phyloP scores from a whole-genome alignment of 2,888 invertebrate genomes.

The Zele albiditarsus region DNA sequence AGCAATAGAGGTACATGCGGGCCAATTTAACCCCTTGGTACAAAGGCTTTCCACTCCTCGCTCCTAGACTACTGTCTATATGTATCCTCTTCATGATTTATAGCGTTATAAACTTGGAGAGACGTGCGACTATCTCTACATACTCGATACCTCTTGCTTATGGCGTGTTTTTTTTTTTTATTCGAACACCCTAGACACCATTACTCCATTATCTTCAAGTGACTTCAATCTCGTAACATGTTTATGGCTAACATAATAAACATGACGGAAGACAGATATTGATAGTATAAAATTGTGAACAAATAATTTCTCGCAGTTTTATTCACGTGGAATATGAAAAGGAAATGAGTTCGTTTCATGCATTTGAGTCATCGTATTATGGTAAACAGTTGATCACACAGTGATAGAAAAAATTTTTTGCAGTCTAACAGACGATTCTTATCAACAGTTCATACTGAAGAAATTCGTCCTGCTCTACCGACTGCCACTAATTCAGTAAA shows the following conservation, averaged over 20 bases:
- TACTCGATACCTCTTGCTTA: conserved; percentile 40
- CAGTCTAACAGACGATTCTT: too few relatives aligned
- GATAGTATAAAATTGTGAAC: neutral
- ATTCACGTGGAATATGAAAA: too few relatives aligned
- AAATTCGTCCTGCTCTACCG: too few relatives aligned
- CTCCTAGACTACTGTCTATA: neutral
- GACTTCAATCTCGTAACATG: neutral
- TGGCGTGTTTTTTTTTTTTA: conserved; percentile 28
- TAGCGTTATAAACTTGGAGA: conserved; percentile 63
- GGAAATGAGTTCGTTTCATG: neutral
- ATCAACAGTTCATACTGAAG: too few relatives aligned
- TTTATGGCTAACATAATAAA: neutral
- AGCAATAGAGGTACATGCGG: conserved; percentile 58
- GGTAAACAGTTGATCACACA: neutral
- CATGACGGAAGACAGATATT: conserved; percentile 43
- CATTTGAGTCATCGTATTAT: conserved; percentile 31
- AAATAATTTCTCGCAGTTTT: neutral
- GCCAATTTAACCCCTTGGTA: conserved; percentile 67
- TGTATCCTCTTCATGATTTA: conserved; percentile 61
- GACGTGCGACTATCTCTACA: conserved; percentile 34
- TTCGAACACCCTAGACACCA: neutral
- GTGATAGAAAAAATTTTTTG: too few relatives aligned
- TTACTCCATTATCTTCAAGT: neutral
- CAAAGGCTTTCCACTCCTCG: conserved; percentile 56
- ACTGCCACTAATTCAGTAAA: too few relatives aligned